Conservation (phyloP, 2,113 vertebrate species). For the Phrynosoma platyrhinos region DNA sequence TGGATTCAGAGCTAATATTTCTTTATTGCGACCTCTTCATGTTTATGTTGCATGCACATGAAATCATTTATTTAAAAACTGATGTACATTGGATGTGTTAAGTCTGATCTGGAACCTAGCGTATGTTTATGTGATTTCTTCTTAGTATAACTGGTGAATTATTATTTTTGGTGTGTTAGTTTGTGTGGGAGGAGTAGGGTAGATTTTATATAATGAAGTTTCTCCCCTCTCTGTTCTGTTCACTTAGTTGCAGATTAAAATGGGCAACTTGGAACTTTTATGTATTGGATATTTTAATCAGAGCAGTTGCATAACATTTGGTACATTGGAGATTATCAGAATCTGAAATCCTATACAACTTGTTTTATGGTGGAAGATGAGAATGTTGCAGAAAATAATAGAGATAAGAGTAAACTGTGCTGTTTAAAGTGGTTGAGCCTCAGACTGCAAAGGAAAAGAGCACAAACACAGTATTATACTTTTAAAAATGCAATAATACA, state of each 20-base stretch:
- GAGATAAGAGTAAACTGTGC: neutral
- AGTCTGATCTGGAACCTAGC: neutral
- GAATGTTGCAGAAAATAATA: neutral
- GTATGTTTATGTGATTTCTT: constrained; percentile 50
- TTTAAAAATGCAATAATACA: neutral
- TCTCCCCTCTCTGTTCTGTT: constrained; percentile 1
- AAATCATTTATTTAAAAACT: constrained; percentile 12
- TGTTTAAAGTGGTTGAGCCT: neutral
- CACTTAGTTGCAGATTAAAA: constrained; percentile 41
- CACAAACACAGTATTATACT: neutral
- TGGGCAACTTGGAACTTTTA: neutral
- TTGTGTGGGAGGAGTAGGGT: constrained; percentile 42
- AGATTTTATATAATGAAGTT: neutral
- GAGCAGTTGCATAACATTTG: neutral
- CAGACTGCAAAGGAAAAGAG: neutral
- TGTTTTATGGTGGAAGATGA: neutral
- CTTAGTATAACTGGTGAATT: constrained; percentile 40
- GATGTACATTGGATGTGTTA: neutral
- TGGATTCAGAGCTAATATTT: constrained; percentile 30
- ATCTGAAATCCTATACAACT: neutral
- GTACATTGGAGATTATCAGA: constrained; percentile 3
- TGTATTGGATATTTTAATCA: neutral
- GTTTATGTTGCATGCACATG: neutral
- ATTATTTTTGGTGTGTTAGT: constrained; percentile 38
- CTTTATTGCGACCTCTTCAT: constrained; percentile 57